Conservation (phyloP, 64 coral and sea anemone genomes). For the Porites lutea region DNA sequence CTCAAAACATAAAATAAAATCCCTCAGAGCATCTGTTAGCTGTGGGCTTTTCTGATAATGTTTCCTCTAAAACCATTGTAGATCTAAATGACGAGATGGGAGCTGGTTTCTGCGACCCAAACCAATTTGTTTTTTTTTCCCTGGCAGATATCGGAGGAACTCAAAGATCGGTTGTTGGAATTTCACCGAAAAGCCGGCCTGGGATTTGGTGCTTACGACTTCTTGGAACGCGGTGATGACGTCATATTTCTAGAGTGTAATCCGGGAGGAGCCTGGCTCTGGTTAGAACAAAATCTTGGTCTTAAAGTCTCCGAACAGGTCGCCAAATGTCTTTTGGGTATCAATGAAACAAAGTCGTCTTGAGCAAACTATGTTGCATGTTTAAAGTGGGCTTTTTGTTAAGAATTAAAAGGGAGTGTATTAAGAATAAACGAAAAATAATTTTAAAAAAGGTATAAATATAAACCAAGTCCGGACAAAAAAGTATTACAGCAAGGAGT, state of each 20-base stretch:
- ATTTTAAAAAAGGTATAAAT: no score
- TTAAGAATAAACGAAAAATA: no score
- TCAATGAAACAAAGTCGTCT: not conserved
- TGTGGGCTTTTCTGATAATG: no score
- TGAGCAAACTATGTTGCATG: not conserved
- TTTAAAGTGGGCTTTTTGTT: not conserved
- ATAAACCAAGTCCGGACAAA: no score
- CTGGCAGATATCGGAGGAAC: not conserved
- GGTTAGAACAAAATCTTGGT: slow-evolving; percentile 20
- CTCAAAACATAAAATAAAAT: no score
- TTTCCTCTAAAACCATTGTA: no score
- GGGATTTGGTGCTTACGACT: slow-evolving; percentile 46
- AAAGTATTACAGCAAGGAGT: no score
- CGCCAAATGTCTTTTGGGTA: slow-evolving; percentile 25
- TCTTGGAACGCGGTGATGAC: slow-evolving; percentile 25
- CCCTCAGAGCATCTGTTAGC: no score
- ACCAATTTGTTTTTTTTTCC: not conserved
- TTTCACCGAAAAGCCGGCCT: slow-evolving; percentile 55
- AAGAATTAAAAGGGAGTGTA: no score
- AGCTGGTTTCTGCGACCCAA: no score
- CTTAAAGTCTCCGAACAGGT: slow-evolving; percentile 11
- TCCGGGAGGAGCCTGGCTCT: slow-evolving; percentile 57
- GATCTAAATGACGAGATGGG: no score
- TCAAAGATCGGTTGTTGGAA: slow-evolving; percentile 5
- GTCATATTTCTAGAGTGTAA: slow-evolving; percentile 66